Percentiles rank a stretch among this genome's conserved stretches.
Conservation (phyloP, 2,113 vertebrate species). For the Poeciliopsis turrubarensis region DNA sequence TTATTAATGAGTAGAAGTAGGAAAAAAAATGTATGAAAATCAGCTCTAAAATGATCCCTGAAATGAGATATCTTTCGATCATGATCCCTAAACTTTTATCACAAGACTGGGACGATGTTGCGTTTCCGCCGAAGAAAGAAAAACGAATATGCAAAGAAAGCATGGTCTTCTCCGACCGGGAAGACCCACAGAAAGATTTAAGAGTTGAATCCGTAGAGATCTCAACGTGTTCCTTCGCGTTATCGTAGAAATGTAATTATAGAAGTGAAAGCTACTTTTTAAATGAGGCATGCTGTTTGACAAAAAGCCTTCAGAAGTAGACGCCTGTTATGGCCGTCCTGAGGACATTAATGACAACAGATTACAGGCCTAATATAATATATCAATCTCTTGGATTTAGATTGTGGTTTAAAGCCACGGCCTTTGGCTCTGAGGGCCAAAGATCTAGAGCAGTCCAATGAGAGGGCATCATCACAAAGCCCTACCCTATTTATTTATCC, state of each 20-base stretch:
- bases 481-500: constrained; percentile 62
- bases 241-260: constrained; percentile 57
- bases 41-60: constrained; percentile 11
- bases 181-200: constrained; percentile 52
- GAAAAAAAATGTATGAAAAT: constrained; percentile 17
- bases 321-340: constrained; percentile 49
- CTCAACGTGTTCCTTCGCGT: constrained; percentile 31
- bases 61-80: constrained; percentile 18
- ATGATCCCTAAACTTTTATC: neutral
- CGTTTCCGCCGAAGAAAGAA: constrained; percentile 15
- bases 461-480: constrained; percentile 34
- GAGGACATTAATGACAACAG: constrained; percentile 58
- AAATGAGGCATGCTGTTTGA: constrained; percentile 59
- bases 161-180: constrained; percentile 38
- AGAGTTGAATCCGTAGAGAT: constrained; percentile 33
- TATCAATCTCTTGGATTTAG: constrained; percentile 51
- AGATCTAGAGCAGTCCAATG: constrained; percentile 50
- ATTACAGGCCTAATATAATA: constrained; percentile 30
- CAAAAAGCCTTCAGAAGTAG: constrained; percentile 55
- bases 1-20: constrained; percentile 21
- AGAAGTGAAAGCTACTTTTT: constrained; percentile 50
- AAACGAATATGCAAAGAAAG: constrained; percentile 48
- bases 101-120: constrained; percentile 19
- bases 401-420: constrained; percentile 63
- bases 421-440: constrained; percentile 42